Conservation (phyloP, 2,797 vertebrate genomes). For the Rallus crepitans region DNA sequence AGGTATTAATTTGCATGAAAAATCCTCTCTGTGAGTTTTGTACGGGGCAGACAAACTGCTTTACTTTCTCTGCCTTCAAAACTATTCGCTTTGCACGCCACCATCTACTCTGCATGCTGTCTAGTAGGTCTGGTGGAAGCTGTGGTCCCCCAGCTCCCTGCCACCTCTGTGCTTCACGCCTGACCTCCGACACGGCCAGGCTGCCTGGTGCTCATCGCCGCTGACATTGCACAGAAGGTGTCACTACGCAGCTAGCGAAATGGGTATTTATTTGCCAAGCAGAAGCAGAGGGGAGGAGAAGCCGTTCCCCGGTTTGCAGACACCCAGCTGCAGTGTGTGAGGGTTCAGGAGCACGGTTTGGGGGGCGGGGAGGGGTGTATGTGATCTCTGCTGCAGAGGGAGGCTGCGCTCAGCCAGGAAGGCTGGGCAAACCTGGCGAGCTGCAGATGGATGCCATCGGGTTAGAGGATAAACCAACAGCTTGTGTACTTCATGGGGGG, state of each 20-base stretch:
- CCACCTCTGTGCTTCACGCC: not conserved
- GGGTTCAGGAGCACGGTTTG: not conserved
- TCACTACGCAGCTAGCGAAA: not conserved
- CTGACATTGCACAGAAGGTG: not conserved
- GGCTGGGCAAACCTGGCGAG: not conserved
- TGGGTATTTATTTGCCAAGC: not conserved
- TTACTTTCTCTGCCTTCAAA: not conserved
- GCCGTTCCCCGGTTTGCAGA: not conserved
- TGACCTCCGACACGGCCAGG: accelerated
- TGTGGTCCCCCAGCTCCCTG: not conserved
- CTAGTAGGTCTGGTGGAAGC: not conserved
- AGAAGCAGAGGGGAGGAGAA: not conserved
- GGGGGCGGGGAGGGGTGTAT: not conserved
- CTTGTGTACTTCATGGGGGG: accelerated
- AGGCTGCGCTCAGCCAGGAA: not conserved
- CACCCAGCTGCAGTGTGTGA: not conserved
- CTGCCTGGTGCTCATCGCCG: accelerated
- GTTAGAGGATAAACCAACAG: not conserved
- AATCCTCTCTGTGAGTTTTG: not conserved
- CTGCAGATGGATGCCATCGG: not conserved
- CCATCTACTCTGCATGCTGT: not conserved
- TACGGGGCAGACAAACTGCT: not conserved
- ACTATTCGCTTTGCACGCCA: not conserved
- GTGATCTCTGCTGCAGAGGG: not conserved
- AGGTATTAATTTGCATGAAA: not conserved